These are phyloP conservation scores for Eueremaeus valkanovi DNA, from an alignment of 2,888 invertebrate species.

Conservation along the genomic window DNA sequence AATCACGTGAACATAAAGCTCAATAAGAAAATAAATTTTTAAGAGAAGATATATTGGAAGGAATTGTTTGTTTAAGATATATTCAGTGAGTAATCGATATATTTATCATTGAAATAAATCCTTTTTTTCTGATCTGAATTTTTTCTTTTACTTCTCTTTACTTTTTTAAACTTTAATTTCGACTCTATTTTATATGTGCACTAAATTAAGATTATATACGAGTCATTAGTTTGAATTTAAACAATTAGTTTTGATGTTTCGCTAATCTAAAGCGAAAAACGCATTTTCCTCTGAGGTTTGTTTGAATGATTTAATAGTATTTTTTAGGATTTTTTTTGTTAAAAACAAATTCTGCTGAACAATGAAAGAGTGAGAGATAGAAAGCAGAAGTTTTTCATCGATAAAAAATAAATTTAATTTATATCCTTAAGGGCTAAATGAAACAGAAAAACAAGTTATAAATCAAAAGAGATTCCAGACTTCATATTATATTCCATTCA, in stretches of 20 bases:
- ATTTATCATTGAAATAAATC: neutral
- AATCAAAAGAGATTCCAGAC: neutral
- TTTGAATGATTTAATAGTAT: constrained; percentile 10
- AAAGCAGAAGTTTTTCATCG: neutral
- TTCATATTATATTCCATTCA: neutral
- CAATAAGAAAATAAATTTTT: constrained; percentile 1
- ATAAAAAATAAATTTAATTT: neutral
- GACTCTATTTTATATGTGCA: neutral
- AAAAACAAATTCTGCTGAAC: neutral
- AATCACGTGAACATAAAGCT: neutral
- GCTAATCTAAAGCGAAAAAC: constrained; percentile 1
- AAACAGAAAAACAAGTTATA: neutral
- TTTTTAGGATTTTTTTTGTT: neutral
- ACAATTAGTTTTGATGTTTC: constrained; percentile 30
- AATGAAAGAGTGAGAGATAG: neutral
- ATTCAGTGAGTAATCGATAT: constrained; percentile 1
- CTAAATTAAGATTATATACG: constrained; percentile 31
- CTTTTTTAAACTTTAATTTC: neutral
- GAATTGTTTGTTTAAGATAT: neutral
- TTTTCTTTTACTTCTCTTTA: neutral
- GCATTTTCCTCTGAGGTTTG: constrained; percentile 4
- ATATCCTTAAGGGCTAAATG: neutral
- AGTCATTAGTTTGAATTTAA: constrained; percentile 32
- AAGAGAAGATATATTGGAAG: neutral
- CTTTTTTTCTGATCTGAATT: neutral